Evolutionary conservation across 2,888 invertebrate genomes (phyloP), one percentile per base, ranked within the genome.

Genomic region (Agonum fuliginosum): DNA sequence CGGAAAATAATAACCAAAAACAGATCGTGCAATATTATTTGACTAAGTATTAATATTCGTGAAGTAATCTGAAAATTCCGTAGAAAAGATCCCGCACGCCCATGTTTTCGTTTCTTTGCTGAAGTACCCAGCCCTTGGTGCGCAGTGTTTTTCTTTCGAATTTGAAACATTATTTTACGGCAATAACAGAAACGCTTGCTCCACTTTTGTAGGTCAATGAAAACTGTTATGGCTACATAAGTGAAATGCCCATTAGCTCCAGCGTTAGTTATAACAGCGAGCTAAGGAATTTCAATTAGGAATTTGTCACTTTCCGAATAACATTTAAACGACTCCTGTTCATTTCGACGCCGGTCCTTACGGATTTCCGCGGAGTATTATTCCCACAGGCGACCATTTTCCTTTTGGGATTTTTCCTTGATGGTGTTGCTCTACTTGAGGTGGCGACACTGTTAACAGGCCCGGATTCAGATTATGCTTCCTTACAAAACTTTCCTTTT

Each of bases 221-320:
- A 85, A 85, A 85, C 84, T 85, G 84, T 84, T 85, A 83, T 81
- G 82, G 72, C 54, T 71, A 78, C 82, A 82, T 81, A 82, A 82
- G 82, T 83, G 84, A 83, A 84, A 83, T 83, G 83, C 58, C 83
- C 83, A 85, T 86, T 86, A 84, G 37, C 83, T 81, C 83, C 83
- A 83, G 83, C 84, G 83, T 84, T 82, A 84, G 83, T 83, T 82
- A 83, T 82, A 82, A 80, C 83, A 82, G 83, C 82, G 83, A 73
- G 83, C 84, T 85, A 83, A 84, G 85, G 86, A 86, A 86, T 86
- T 86, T 83, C 85, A 86, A 86, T 86, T 86, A 86, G 85, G 84
- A 84, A 86, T 86, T 86, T 85, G 86, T 86, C 86, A 86, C 85
- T 86, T 84, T 85, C 85, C 84, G 84, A 84, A 83, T 84, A 83